A percentile compares a stretch with the other conserved stretches of the same genome.
Conservation (phyloP, 1,140 invertebrate species). For the Brachionus rotundiformis region DNA sequence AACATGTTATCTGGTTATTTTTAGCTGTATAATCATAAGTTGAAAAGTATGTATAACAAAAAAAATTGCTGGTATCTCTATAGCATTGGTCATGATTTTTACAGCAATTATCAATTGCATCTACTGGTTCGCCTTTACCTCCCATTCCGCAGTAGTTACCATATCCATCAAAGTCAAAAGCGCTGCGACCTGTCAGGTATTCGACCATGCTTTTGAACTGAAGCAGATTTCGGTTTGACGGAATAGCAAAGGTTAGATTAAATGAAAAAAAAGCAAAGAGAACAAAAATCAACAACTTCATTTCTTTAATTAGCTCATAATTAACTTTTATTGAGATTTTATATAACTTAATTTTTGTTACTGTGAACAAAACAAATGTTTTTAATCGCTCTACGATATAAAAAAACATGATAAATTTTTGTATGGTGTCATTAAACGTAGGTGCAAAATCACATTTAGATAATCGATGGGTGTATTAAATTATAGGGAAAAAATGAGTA, state of each 20-base stretch:
- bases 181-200: conserved; percentile 50
- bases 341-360: background rate
- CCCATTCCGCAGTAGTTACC: conserved; percentile 55
- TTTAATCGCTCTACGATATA: background rate
- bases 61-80: background rate
- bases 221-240: conserved; percentile 50
- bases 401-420: background rate
- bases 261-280: background rate
- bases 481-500: too few species aligned
- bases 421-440: background rate
- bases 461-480: background rate
- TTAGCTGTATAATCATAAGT: conserved; percentile 33
- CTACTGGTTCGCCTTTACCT: conserved; percentile 53
- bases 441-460: background rate
- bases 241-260: background rate
- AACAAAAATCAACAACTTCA: background rate
- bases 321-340: background rate
- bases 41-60: conserved; percentile 14
- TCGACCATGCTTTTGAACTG: conserved; percentile 55
- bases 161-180: conserved; percentile 54
- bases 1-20: conserved; percentile 6
- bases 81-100: conserved; percentile 41
- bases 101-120: conserved; percentile 54
- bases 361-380: background rate
- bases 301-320: background rate